Base-by-base conservation (phyloP, 2,797 vertebrate species). In the Limosa lapponica region DNA sequence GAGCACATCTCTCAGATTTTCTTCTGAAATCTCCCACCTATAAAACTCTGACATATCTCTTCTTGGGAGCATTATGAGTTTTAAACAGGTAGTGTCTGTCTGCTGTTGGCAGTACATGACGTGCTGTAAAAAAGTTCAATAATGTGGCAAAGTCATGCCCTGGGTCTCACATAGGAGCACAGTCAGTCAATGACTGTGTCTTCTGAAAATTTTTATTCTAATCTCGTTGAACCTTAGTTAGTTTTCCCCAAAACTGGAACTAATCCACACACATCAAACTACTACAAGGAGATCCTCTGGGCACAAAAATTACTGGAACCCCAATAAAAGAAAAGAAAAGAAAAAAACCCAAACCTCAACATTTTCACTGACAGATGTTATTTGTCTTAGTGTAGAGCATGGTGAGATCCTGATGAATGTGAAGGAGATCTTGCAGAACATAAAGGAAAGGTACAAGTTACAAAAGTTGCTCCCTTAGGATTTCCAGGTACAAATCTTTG, bases 1-100 rank as follows among this genome's bases (percentile, higher is more conserved):
- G 89, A 95, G 94, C 77, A 91, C 89, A 86, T 95, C 77, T 8
- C 94, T 96, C 72, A 91, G 69, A 93, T 89, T 95, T 94, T 94
- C 82, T 86, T 75, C 77, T 95, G 80, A 91, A 96, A 94, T 95
- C 69, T 91, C 82, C 80, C 66, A 94, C 80, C 94, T 95, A 65
- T 73, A 95, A 86, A 95, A 70, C 77, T 91, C 87, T 83, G 79
- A 90, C 80, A 72, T 75, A 72, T 86, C 77, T 66, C 58, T 86
- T 73, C 85, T 78, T 58, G 44, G 51, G 82, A 94, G 75, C 36
- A 61, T 67, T 69, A 30, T 34, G 75, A 70, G 70, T 79, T 92
- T 90, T 37, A 95, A 55, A 82, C 58, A 90, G 85, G 55, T 82
- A 95, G n/a, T 82, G 48, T 82, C 66, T 92, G 43, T 14, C 87